phyloP scores from a whole-genome alignment of 2,113 vertebrate genomes.

The Gymnocephalus cernua region DNA sequence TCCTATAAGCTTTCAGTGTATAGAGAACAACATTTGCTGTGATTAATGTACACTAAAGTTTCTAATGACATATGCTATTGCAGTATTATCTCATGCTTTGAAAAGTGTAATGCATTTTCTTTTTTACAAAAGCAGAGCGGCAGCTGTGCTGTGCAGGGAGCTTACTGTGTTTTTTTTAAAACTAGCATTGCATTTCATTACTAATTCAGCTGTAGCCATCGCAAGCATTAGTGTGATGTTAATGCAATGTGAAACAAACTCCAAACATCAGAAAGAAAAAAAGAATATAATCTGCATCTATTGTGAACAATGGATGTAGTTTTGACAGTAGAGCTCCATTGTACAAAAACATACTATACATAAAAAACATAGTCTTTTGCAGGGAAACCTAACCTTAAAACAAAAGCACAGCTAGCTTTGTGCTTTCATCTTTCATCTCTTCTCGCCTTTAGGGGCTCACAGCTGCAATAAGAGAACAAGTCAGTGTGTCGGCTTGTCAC shows the following conservation, averaged over 20 bases:
- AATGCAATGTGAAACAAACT: conserved; percentile 76
- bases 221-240: conserved; percentile 75
- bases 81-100: conserved; percentile 37
- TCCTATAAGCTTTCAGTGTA: conserved; percentile 40
- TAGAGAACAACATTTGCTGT: conserved; percentile 31
- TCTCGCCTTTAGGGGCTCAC: conserved; percentile 24
- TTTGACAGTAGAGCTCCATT: not conserved
- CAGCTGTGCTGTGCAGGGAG: conserved; percentile 57
- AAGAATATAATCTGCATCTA: conserved; percentile 44
- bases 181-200: conserved; percentile 79
- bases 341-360: conserved; percentile 7
- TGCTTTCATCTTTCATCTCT: conserved; percentile 37
- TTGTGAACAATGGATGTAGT: conserved; percentile 40
- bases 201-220: conserved; percentile 81
- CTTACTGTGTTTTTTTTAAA: conserved; percentile 60
- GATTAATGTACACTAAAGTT: conserved; percentile 47
- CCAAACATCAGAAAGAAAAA: conserved; percentile 58
- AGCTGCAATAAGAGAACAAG: conserved; percentile 46
- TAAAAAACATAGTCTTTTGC: conserved; percentile 6
- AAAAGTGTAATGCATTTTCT: conserved; percentile 50
- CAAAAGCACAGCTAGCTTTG: conserved; percentile 31
- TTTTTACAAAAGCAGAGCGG: conserved; percentile 63
- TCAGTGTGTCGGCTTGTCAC: conserved; percentile 31
- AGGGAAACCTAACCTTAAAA: conserved; percentile 16
- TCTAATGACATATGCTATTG: conserved; percentile 53